phyloP scores from a whole-genome alignment of 2,888 invertebrate genomes.

The Abrostola triplasia region DNA sequence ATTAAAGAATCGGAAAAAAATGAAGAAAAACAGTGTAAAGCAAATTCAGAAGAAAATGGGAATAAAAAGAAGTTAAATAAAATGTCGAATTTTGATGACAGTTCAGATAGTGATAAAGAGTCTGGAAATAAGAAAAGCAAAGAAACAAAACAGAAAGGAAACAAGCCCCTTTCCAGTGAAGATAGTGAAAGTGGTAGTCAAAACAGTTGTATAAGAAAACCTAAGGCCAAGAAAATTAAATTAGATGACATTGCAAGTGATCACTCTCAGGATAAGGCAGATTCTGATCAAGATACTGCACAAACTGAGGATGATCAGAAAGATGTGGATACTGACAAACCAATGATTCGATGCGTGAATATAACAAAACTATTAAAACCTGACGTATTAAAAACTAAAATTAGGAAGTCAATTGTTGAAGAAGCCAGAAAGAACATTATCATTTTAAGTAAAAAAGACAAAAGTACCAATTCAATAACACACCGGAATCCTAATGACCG shows the following conservation, averaged over 20 bases:
- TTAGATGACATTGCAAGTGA: not conserved
- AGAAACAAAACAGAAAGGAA: slow-evolving; percentile 30
- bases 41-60: slow-evolving; percentile 13
- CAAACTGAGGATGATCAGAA: slow-evolving; percentile 25
- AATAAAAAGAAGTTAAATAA: slow-evolving; percentile 54
- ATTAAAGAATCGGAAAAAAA: not conserved
- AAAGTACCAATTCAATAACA: slow-evolving; percentile 21
- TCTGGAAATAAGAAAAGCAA: slow-evolving; percentile 13
- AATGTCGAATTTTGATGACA: slow-evolving; percentile 55
- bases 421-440: slow-evolving; percentile 26
- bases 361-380: slow-evolving; percentile 78
- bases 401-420: not conserved
- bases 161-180: slow-evolving; percentile 13
- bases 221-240: slow-evolving; percentile 35
- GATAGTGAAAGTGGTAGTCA: slow-evolving; percentile 14
- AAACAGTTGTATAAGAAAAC: slow-evolving; percentile 12
- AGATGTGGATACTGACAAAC: slow-evolving; percentile 52
- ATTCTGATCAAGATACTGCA: slow-evolving; percentile 22
- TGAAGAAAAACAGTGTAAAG: slow-evolving; percentile 14
- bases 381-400: slow-evolving; percentile 53
- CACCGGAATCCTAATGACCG: not conserved
- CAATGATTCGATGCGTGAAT: slow-evolving; percentile 80
- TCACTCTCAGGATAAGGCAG: slow-evolving; percentile 1
- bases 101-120: slow-evolving; percentile 58
- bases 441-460: slow-evolving; percentile 6